These are phyloP conservation scores for Bursaphelenchus mucronatus DNA, from an alignment of 1,140 invertebrate species.

Conservation along the genomic window DNA sequence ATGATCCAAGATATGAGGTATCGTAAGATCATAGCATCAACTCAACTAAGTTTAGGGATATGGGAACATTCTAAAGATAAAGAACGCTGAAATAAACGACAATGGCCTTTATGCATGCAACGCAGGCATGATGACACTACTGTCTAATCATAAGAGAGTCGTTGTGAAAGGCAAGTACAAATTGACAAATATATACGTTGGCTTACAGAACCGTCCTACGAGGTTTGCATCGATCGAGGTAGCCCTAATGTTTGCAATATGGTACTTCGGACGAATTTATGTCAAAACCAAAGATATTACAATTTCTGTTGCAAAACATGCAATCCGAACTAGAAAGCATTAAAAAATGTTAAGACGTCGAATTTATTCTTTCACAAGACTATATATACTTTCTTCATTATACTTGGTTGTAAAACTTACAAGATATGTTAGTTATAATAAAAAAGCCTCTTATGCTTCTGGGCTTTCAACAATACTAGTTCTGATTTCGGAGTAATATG, in stretches of 20 bases:
- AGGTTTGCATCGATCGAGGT: constrained; percentile 38
- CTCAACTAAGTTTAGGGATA: constrained; percentile 11
- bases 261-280: constrained; percentile 76
- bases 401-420: too few species aligned
- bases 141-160: constrained; percentile 26
- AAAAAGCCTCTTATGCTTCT: too few species aligned
- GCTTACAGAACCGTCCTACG: constrained; percentile 7
- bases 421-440: too few species aligned
- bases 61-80: constrained; percentile 16
- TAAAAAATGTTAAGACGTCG: too few species aligned
- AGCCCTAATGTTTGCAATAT: constrained; percentile 67
- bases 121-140: constrained; percentile 10
- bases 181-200: background rate
- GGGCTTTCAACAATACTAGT: too few species aligned
- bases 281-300: constrained; percentile 55
- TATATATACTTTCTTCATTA: too few species aligned
- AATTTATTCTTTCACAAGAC: too few species aligned
- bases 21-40: constrained; percentile 6
- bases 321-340: too few species aligned
- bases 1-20: background rate
- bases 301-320: too few species aligned
- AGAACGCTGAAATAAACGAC: constrained; percentile 19
- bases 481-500: too few species aligned
- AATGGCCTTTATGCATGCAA: constrained; percentile 27
- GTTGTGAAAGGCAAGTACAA: constrained; percentile 31